phyloP scores from a whole-genome alignment of 2,797 vertebrate species.

The Scolopax rusticola region DNA sequence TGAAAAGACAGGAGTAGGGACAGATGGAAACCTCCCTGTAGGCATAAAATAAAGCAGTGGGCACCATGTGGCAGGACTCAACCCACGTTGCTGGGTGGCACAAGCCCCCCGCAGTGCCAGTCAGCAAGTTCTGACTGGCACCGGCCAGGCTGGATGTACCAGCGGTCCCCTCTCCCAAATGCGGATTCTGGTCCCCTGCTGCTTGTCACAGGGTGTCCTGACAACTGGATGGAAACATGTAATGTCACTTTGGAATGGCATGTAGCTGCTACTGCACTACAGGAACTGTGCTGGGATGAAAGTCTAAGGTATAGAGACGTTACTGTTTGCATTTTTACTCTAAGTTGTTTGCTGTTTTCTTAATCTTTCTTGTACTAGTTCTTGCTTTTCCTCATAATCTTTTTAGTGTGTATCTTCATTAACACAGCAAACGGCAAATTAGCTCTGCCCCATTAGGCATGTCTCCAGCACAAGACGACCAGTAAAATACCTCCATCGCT shows the following conservation, averaged over 20 bases:
- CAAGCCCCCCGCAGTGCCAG: rapidly evolving
- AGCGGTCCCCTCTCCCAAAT: not conserved
- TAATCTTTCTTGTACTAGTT: not conserved
- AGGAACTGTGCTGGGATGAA: not conserved
- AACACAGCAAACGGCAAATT: slow-evolving; percentile 34
- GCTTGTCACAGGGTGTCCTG: not conserved
- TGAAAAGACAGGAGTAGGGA: not conserved
- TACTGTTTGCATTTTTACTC: not conserved
- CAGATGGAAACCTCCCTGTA: not conserved
- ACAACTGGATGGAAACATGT: not conserved
- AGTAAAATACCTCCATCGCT: not conserved
- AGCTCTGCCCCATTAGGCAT: slow-evolving; percentile 19
- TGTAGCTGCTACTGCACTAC: rapidly evolving
- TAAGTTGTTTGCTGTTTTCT: not conserved
- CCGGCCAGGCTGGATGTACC: not conserved
- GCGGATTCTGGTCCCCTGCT: not conserved
- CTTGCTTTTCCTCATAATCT: not conserved
- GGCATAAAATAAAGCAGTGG: not conserved
- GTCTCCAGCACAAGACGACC: not conserved
- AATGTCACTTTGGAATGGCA: not conserved
- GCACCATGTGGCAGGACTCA: not conserved
- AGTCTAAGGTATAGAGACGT: not conserved
- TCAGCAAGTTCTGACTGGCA: not conserved
- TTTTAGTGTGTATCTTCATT: slow-evolving; percentile 14
- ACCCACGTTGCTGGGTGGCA: not conserved